Evolutionary conservation across 1,140 invertebrate genomes (phyloP).

Genomic region (Drosophila funebris): DNA sequence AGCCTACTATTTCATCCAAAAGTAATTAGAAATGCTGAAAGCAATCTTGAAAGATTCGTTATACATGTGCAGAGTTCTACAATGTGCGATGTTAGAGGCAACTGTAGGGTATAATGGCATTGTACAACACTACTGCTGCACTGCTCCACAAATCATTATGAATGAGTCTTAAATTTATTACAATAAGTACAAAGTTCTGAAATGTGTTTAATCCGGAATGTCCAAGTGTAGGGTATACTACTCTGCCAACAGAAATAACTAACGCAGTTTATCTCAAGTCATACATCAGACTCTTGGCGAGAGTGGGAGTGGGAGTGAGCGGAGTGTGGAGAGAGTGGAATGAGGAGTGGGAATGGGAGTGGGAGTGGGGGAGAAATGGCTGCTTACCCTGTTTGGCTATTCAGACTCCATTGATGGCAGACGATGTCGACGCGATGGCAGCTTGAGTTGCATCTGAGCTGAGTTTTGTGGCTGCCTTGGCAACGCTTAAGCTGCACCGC

Average conservation of each 20-base stretch:
- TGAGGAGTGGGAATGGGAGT: not conserved
- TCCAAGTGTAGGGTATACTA: constrained; percentile 4
- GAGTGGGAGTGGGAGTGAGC: constrained; percentile 18
- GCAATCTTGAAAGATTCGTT: too few species aligned
- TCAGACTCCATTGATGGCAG: constrained; percentile 66
- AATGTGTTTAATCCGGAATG: not conserved
- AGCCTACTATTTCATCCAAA: too few species aligned
- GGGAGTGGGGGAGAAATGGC: constrained; percentile 9
- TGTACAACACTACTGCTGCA: too few species aligned
- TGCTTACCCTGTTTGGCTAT: constrained; percentile 24
- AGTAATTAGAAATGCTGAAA: too few species aligned
- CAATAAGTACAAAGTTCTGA: not conserved
- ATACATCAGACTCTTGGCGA: constrained; percentile 56
- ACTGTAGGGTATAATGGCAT: too few species aligned
- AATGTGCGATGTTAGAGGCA: too few species aligned
- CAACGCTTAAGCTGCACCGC: constrained; percentile 72
- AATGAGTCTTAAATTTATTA: too few species aligned
- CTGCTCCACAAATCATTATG: too few species aligned
- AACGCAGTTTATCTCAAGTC: constrained; percentile 59
- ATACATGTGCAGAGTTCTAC: too few species aligned
- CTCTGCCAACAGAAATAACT: constrained; percentile 12
- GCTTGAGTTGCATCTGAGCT: constrained; percentile 38
- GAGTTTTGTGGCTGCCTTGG: constrained; percentile 48
- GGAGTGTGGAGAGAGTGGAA: too few species aligned
- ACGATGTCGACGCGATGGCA: constrained; percentile 50